A percentile compares a stretch with the other conserved stretches of the same genome.
These are phyloP conservation scores for Alfaro cultratus DNA, from an alignment of 2,797 vertebrate genomes.

Conservation along the genomic window DNA sequence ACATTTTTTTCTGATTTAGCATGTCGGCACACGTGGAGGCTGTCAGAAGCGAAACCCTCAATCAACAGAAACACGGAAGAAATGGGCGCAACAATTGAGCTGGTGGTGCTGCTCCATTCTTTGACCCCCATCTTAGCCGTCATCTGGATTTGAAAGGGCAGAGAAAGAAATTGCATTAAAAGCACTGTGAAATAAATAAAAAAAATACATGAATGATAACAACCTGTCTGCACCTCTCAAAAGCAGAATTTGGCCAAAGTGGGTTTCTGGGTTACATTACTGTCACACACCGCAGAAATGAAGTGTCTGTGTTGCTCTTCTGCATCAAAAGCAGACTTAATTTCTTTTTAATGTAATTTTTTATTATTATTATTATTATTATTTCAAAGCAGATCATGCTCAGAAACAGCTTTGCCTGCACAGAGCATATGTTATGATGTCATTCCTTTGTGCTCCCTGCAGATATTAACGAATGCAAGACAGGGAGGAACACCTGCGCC, in stretches of 20 bases:
- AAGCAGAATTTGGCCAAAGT: conserved; percentile 59
- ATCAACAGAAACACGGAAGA: conserved; percentile 58
- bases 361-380: background rate
- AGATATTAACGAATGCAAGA: conserved; percentile 97
- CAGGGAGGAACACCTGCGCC: conserved; percentile 93
- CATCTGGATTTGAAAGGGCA: conserved; percentile 38
- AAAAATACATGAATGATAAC: conserved; percentile 4
- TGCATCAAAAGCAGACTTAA: conserved; percentile 3
- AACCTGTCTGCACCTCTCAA: conserved; percentile 37
- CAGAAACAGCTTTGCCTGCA: conserved; percentile 19
- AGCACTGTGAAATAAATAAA: conserved; percentile 19
- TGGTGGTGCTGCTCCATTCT: conserved; percentile 41
- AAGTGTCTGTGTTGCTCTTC: conserved; percentile 19
- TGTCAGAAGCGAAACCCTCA: conserved; percentile 70
- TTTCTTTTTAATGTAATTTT: background rate
- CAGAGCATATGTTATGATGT: conserved; percentile 47
- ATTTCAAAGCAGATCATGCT: background rate
- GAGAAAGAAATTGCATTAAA: conserved; percentile 36
- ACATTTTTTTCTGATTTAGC: conserved; percentile 52
- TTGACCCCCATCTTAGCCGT: conserved; percentile 64
- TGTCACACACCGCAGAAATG: conserved; percentile 14
- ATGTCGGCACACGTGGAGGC: conserved; percentile 56
- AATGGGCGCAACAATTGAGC: conserved; percentile 54
- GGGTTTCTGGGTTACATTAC: conserved; percentile 63
- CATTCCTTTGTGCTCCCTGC: conserved; percentile 48